Evolutionary conservation across 1,140 invertebrate species (phyloP).

Genomic region (Lepidurus arcticus): DNA sequence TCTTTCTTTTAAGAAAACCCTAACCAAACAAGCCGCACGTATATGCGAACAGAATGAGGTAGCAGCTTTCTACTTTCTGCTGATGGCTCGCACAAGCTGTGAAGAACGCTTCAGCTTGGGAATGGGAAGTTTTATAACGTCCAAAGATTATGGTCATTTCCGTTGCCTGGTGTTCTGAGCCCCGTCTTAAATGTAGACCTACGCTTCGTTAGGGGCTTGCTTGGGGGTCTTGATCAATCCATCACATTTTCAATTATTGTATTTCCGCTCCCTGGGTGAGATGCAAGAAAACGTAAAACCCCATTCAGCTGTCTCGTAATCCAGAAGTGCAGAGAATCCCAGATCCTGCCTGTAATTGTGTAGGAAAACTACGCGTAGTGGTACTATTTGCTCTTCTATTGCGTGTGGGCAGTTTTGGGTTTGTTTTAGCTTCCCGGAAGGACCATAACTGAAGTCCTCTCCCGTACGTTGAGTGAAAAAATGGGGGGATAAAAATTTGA

Average conservation of each 20-base stretch:
- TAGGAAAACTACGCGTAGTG: not conserved
- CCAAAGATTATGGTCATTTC: slow-evolving; percentile 19
- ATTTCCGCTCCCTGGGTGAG: not conserved
- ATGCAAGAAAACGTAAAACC: not conserved
- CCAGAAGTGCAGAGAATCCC: no score
- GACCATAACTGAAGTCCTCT: not conserved
- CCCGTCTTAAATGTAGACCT: not conserved
- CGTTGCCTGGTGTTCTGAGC: not conserved
- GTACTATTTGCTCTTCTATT: not conserved
- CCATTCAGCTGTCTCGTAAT: no score
- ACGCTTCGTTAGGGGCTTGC: not conserved
- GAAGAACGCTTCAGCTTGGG: not conserved
- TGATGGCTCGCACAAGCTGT: slow-evolving; percentile 17
- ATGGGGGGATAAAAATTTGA: not conserved
- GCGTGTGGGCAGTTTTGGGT: not conserved
- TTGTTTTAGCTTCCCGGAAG: not conserved
- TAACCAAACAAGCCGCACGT: not conserved
- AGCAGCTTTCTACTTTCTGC: slow-evolving; percentile 10
- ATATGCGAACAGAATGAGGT: slow-evolving; percentile 2
- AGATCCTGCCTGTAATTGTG: no score
- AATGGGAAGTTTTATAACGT: slow-evolving; percentile 11
- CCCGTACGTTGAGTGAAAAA: not conserved
- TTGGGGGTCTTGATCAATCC: slow-evolving; percentile 21
- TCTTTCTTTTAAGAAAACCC: not conserved
- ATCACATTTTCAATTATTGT: slow-evolving; percentile 16